Base-by-base conservation (phyloP, 92 coral and sea anemone genomes). In the Blastomussa wellsi region DNA sequence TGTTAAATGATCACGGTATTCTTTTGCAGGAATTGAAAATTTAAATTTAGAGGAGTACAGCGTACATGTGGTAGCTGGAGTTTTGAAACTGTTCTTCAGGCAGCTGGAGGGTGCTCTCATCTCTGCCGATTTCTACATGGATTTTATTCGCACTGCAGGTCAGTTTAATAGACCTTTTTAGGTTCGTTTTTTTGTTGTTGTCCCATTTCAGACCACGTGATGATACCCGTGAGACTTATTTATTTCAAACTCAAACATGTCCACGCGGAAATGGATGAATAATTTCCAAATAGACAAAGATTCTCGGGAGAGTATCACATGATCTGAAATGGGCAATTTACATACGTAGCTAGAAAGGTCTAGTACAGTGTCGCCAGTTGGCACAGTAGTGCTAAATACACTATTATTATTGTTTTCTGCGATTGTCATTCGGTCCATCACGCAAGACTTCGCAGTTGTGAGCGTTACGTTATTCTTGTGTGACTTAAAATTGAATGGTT, bases 1-100 rank as follows among this genome's bases (percentile, higher is more conserved):
- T 17, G 16, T 31, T 64, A 39, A 29, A 29, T 42, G 9, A 28
- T 13, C 57, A 38, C 53, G 57, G 22, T 15, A 20, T 48, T 37
- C 4, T 16, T 75, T 85, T 55, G 42, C 87, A 95, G 98, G 97
- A 68, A 81, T 94, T 17, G 93, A 90, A 7, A 65, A 87, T 44
- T 86, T 96, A 2, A 92, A 91, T 55, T 91, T 96, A 28, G 90
- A 95, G 28, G 86, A 74, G 8, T 89, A 91, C 39, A 87, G 93
- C 7, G 95, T 96, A 33, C 99, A 94, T 69, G 99, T 96, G 62
- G 94, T 96, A 7, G 99, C 99, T 5, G 98, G 94, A 24, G 97
- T 96, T 19, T 92, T 96, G 5, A 96, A 96, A 66, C 91, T 96
- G 57, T 96, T 96, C 95, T 96, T 96, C 82, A 83, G 99, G 84